phyloP scores from a whole-genome alignment of 2,113 vertebrate species.

The Dicaeum eximium region DNA sequence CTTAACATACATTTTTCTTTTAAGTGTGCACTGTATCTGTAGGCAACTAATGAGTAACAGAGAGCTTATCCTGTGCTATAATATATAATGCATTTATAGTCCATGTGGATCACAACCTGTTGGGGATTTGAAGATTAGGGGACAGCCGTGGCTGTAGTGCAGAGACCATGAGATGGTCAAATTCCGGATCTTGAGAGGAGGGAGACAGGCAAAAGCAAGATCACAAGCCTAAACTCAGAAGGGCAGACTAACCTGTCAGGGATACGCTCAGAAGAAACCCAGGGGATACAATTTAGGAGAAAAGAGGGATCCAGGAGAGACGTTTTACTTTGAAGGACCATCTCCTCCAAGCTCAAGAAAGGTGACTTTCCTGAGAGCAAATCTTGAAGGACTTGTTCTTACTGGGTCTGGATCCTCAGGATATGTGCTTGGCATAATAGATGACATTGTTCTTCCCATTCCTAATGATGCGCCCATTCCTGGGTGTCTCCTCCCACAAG shows the following conservation, averaged over 20 bases:
- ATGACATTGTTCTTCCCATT: neutral
- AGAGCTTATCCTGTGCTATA: neutral
- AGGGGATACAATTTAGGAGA: neutral
- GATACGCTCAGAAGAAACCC: neutral
- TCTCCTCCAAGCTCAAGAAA: neutral
- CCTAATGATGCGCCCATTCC: neutral
- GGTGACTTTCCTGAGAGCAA: neutral
- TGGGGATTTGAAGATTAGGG: neutral
- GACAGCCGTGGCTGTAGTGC: neutral
- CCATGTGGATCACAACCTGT: neutral
- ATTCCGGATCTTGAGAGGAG: neutral
- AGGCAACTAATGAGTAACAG: neutral
- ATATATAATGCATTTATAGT: neutral
- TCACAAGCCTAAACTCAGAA: neutral
- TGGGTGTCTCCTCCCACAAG: neutral
- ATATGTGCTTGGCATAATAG: neutral
- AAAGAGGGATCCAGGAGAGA: neutral
- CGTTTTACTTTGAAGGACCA: neutral
- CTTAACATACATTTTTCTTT: neutral
- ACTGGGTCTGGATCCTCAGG: neutral
- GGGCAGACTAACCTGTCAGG: neutral
- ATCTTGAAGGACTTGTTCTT: neutral
- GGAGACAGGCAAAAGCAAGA: neutral
- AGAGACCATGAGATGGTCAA: neutral
- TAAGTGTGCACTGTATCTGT: neutral